Percentiles rank a stretch among this genome's conserved stretches.
phyloP scores from a whole-genome alignment of 1,140 invertebrate species.

The Drosophila repleta region DNA sequence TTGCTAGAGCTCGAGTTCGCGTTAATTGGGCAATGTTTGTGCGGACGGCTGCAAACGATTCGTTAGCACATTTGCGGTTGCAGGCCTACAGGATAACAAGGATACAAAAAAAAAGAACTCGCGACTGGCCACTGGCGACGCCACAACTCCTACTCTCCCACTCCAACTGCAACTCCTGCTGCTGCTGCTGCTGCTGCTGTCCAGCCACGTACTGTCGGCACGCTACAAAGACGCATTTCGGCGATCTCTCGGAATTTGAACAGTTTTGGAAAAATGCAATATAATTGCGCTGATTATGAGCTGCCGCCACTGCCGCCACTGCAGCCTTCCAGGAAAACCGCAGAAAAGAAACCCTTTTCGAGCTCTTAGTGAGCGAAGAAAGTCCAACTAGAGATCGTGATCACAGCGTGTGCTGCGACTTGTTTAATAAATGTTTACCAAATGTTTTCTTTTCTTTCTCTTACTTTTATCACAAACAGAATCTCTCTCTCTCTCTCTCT shows the following conservation, averaged over 20 bases:
- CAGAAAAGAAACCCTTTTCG: constrained; percentile 22
- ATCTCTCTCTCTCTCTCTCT: constrained; percentile 13
- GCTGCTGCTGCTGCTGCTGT: not conserved
- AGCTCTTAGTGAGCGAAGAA: constrained; percentile 23
- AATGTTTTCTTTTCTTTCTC: constrained; percentile 23
- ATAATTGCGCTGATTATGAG: constrained; percentile 80
- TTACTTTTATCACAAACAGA: not conserved
- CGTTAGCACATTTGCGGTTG: constrained; percentile 80
- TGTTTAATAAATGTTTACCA: constrained; percentile 44
- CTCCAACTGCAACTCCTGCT: not conserved
- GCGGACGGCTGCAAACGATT: constrained; percentile 59
- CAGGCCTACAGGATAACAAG: constrained; percentile 66
- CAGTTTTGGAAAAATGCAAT: constrained; percentile 67
- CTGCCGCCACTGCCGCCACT: constrained; percentile 70
- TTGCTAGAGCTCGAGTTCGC: constrained; percentile 62
- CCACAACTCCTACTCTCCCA: constrained; percentile 14
- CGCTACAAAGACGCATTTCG: constrained; percentile 63
- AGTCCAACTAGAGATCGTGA: constrained; percentile 41
- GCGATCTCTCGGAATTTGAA: constrained; percentile 60
- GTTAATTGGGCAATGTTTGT: constrained; percentile 74
- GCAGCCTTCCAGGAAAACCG: constrained; percentile 64
- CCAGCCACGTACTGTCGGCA: constrained; percentile 39
- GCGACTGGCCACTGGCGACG: constrained; percentile 6
- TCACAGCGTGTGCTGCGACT: constrained; percentile 12
- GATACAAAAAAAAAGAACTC: constrained; percentile 19